Evolutionary conservation across 2,888 invertebrate species (phyloP).

Genomic region (Elmis aenea): DNA sequence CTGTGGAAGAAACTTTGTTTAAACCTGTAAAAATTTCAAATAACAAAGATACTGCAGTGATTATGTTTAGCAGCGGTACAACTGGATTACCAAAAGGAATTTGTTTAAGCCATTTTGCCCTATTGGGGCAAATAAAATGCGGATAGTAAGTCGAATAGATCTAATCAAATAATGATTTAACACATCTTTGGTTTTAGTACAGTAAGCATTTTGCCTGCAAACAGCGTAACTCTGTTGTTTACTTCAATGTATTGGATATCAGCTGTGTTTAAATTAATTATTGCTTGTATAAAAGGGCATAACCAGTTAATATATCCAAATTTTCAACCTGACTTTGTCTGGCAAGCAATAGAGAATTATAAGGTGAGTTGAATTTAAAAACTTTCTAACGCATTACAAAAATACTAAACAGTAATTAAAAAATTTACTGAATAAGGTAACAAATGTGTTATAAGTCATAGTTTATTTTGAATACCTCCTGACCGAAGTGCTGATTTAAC

Average conservation of each 20-base stretch:
- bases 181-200: too few relatives aligned
- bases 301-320: slow-evolving; percentile 27
- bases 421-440: too few relatives aligned
- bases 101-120: slow-evolving; percentile 21
- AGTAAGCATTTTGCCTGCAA: slow-evolving; percentile 15
- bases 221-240: slow-evolving; percentile 23
- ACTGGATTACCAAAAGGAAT: slow-evolving; percentile 30
- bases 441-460: too few relatives aligned
- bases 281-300: too few relatives aligned
- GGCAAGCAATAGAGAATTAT: slow-evolving; percentile 34
- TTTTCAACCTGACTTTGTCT: slow-evolving; percentile 28
- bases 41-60: slow-evolving; percentile 20
- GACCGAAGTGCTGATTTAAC: too few relatives aligned
- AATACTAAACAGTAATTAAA: too few relatives aligned
- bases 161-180: too few relatives aligned
- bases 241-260: slow-evolving; percentile 39
- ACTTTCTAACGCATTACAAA: too few relatives aligned
- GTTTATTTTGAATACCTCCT: too few relatives aligned
- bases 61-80: slow-evolving; percentile 31
- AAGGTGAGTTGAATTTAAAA: slow-evolving; percentile 25
- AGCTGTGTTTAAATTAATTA: too few relatives aligned
- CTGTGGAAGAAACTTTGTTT: slow-evolving; percentile 19
- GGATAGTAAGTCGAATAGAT: too few relatives aligned
- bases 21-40: slow-evolving; percentile 14
- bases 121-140: slow-evolving; percentile 12